Evolutionary conservation across 1,140 invertebrate genomes (phyloP), one percentile per base, ranked within the genome.

Genomic region (Drosophila funebris): DNA sequence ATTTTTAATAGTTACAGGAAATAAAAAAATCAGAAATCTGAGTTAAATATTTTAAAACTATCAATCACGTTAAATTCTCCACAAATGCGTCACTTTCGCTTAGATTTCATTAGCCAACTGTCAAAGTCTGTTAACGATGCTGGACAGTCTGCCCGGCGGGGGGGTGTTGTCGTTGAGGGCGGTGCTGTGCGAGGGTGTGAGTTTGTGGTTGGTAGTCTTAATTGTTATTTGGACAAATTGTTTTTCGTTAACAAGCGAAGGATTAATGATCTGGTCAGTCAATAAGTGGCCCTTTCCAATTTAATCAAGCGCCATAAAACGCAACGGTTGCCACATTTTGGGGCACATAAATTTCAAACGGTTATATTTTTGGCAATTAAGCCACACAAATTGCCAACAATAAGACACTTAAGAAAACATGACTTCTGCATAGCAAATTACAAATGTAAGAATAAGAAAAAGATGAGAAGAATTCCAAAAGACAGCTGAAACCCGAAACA

Each of bases 201-300:
- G 52, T 33, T 48, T 56, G 50, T 61, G 43, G 39, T 71, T 37
- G 67, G 58, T 48, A 31, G 31, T 31, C 70, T 50, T 82, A 82
- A 82, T 82, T 82, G 79, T 83, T 78, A 68, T 83, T 83, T 83
- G 80, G 75, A 83, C 79, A 83, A 83, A 83, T 83, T 83, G 79
- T 83, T 83, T 83, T 83, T 56, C 75, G 71, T 44, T 75, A 83
- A 83, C 79, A 68, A 75, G 79, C 61, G 36, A 70, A 68, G 71
- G 75, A 83, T 83, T 83, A 83, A 83, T 83, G 76, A 83, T 83
- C 66, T 78, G 79, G 66, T 67, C 79, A 78, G 71, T 72, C 57
- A 68, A 68, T 61, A 73, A 33, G 18, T 48, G 27, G 24, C 33
- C 24, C 52, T 29, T 36, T 50, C 22, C 18, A 5, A 7, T 27